These are phyloP conservation scores for Antennarius striatus DNA, from an alignment of 2,113 vertebrate species.

Conservation along the genomic window DNA sequence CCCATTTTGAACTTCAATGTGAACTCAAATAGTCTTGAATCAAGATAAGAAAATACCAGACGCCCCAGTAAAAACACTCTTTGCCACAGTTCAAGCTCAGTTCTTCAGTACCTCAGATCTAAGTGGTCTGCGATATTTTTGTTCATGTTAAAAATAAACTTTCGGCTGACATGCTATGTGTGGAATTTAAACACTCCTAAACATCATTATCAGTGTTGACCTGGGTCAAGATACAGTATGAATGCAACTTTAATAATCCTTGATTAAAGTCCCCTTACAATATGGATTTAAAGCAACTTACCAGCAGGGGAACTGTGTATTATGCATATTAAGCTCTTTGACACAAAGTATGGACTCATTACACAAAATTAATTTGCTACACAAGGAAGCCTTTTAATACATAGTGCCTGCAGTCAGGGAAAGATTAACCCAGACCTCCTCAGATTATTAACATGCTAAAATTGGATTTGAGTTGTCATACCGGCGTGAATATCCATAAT, in stretches of 20 bases:
- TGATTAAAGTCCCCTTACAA: background rate
- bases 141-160: background rate
- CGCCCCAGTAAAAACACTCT: too few relatives aligned
- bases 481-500: background rate
- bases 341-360: constrained; percentile 6
- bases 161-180: too few relatives aligned
- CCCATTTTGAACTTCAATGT: too few relatives aligned
- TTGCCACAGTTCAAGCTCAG: too few relatives aligned
- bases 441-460: background rate
- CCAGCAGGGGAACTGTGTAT: too few relatives aligned
- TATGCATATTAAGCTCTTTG: background rate
- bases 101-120: too few relatives aligned
- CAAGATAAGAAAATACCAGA: too few relatives aligned
- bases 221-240: background rate
- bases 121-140: background rate
- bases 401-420: background rate
- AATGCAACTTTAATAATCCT: background rate
- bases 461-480: constrained; percentile 5
- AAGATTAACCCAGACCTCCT: background rate
- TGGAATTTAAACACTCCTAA: background rate
- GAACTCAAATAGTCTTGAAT: too few relatives aligned
- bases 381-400: background rate
- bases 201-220: background rate
- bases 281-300: background rate
- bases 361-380: background rate